Base-by-base conservation (phyloP, 2,797 vertebrate genomes). In the Anguilla pacifica region DNA sequence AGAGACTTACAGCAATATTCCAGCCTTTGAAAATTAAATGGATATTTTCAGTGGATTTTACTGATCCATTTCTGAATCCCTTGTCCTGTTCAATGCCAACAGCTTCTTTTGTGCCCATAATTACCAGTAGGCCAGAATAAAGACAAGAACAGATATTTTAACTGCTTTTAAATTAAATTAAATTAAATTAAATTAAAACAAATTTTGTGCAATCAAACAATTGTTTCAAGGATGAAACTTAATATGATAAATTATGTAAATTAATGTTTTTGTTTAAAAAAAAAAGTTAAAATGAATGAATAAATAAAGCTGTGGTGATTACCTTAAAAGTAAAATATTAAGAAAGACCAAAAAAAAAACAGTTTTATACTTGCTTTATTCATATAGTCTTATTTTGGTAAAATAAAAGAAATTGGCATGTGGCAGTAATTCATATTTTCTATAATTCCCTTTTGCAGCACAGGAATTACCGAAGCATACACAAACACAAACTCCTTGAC, bases 401-500 rank as follows among this genome's bases (percentile, higher is more conserved):
- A 87, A 59, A 28, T 67, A 85, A 74, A 64, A 74, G 55, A 83
- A 43, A 51, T 49, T 1, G 43, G 43, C 43, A 46, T 46, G 43
- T 46, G 43, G 84, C 57, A 86, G 67, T n/a, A 39, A 83, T 88
- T 53, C 6, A 35, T 79, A 39, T 51, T 67, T 46, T 84, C 22
- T 84, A 67, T 49, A 51, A 57, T 51, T 64, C 39, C 51, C 83
- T 85, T 59, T 25, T 82, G 64, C 59, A 70, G 46, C 11, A 72
- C 19, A 55, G 85, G 28, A 72, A 49, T 46, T 25, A 79, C 31
- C 15, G 28, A 86, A 86, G 70, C 31, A 70, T 49, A 59, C 49
- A 93, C 93, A 94, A 91, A 91, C 89, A 90, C 91, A 89, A 91
- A 89, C 90, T 88, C 89, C 85, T 6, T 28, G 91, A 88, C 89